Percentiles rank a stretch among this genome's conserved stretches.
phyloP scores from a whole-genome alignment of 2,888 invertebrate species.

The Athalia circularis region DNA sequence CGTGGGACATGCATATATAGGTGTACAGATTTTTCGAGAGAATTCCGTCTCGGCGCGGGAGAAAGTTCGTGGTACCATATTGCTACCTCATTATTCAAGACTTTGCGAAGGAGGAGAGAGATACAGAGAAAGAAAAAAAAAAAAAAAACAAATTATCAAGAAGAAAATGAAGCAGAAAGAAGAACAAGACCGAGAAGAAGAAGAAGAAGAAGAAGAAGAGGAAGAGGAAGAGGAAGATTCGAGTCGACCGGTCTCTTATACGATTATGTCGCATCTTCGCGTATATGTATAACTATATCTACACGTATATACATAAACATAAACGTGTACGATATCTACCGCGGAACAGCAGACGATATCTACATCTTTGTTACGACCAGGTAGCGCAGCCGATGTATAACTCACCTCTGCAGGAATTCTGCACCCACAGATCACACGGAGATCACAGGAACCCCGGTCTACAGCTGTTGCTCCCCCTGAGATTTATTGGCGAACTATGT shows the following conservation, averaged over 20 bases:
- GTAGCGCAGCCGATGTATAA: not conserved
- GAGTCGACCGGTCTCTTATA: too few relatives aligned
- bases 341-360: too few relatives aligned
- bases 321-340: not conserved
- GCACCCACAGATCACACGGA: not conserved
- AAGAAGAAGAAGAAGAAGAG: too few relatives aligned
- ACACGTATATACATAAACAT: not conserved
- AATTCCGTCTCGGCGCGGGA: constrained; percentile 9
- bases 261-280: not conserved
- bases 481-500: constrained; percentile 10
- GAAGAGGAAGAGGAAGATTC: too few relatives aligned
- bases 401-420: constrained; percentile 16
- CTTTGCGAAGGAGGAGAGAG: constrained; percentile 3
- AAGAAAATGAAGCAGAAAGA: too few relatives aligned
- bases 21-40: constrained; percentile 13
- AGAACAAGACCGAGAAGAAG: too few relatives aligned
- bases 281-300: not conserved
- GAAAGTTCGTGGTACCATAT: constrained; percentile 32
- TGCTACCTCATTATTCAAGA: constrained; percentile 36
- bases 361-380: constrained; percentile 3
- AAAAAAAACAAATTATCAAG: too few relatives aligned
- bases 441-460: not conserved
- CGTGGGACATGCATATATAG: too few relatives aligned
- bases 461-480: not conserved
- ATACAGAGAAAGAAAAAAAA: too few relatives aligned